Evolutionary conservation across 2,797 vertebrate genomes (phyloP).

Genomic region (Sebastes flavidus): DNA sequence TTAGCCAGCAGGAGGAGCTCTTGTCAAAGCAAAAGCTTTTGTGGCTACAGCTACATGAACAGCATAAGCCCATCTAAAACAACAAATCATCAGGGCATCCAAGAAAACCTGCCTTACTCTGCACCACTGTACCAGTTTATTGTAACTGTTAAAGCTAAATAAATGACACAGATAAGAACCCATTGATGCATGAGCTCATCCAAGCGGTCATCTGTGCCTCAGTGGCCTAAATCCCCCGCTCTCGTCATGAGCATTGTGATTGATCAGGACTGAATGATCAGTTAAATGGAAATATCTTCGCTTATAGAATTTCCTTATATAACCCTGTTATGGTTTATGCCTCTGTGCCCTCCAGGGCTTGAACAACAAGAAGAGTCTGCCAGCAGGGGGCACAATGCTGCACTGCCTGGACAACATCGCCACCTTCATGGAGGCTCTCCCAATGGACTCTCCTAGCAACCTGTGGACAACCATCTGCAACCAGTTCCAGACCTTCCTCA

Average conservation of each 20-base stretch:
- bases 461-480: conserved; percentile 99
- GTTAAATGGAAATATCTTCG: conserved; percentile 62
- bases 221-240: conserved; percentile 32
- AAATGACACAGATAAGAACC: conserved; percentile 32
- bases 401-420: conserved; percentile 98
- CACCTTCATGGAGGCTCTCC: conserved; percentile 98
- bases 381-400: conserved; percentile 96
- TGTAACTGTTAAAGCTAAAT: conserved; percentile 32
- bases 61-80: conserved; percentile 46
- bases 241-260: conserved; percentile 41
- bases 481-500: conserved; percentile 98
- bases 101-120: conserved; percentile 41
- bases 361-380: conserved; percentile 98
- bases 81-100: conserved; percentile 32
- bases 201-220: conserved; percentile 34
- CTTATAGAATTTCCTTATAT: conserved; percentile 62
- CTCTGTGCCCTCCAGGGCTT: conserved; percentile 86
- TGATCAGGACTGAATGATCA: conserved; percentile 66
- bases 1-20: conserved; percentile 78
- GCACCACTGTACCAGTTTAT: conserved; percentile 40
- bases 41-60: conserved; percentile 5
- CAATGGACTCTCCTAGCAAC: conserved; percentile 98
- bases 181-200: conserved; percentile 16
- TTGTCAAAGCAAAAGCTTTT: conserved; percentile 58
- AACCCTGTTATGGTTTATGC: conserved; percentile 60